Evolutionary conservation across 2,113 vertebrate species (phyloP), one percentile per base, ranked within the genome.

Genomic region (Cyanoderma ruficeps): DNA sequence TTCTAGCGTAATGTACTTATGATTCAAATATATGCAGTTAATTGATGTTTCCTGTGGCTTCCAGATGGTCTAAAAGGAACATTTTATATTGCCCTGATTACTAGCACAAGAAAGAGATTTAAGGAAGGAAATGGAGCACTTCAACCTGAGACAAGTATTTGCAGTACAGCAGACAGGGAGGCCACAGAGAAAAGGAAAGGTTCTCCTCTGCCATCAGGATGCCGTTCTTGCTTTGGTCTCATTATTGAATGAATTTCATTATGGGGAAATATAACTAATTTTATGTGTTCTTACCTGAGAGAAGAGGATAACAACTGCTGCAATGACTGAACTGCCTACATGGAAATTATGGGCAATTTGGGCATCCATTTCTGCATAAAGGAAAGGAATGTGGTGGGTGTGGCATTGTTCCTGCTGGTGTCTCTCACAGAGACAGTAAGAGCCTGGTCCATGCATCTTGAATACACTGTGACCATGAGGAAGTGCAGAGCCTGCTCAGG

Each of bases 1-100:
- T 96, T 96, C 75, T 74, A 87, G 57, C 16, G 57, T 82, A 94
- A 95, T 89, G 59, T 88, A 92, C 88, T 96, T 96, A 83, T 77
- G 87, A 97, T 97, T 97, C 96, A 97, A 97, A 97, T 97, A 94
- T 92, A 95, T 96, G 85, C 96, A 93, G 83, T 90, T 96, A 96
- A 96, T 93, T 96, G 87, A 96, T 87, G 93, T 92, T 96, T 96
- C 96, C 95, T 59, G 93, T 94, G 95, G 94, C 76, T 97, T 97
- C 95, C 96, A 97, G 97, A 96, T 97, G 97, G 93, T 97, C 93
- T 94, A 80, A 90, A 97, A 93, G 53, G 77, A 92, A 96, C 59
- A 87, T 89, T 92, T 93, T 89, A 94, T 89, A 94, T 94, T 78
- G 70, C 65, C 89, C 93, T 95, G 89, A 97, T 97, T 97, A 74